These are phyloP conservation scores for Alethe castanea DNA, from an alignment of 2,113 vertebrate genomes.

Conservation along the genomic window DNA sequence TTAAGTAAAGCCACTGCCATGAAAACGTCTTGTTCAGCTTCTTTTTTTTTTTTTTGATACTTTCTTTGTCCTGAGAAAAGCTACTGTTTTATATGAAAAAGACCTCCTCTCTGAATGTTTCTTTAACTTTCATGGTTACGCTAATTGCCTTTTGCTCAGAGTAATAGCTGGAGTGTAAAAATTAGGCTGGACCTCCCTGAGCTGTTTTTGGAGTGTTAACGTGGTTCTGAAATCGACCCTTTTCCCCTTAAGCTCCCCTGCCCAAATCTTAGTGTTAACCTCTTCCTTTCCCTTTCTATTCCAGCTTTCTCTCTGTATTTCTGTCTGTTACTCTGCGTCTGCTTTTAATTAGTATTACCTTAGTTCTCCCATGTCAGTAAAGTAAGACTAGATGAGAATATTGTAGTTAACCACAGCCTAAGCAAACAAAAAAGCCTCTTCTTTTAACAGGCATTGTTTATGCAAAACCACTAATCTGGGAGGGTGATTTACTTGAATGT, in stretches of 20 bases:
- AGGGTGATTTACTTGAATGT: neutral
- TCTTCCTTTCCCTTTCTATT: neutral
- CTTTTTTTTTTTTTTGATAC: neutral
- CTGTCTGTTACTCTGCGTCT: neutral
- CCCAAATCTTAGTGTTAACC: neutral
- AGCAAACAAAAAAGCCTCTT: neutral
- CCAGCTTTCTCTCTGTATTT: neutral
- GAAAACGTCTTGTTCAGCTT: neutral
- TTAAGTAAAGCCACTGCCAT: neutral
- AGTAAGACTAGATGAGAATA: neutral
- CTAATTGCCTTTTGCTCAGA: neutral
- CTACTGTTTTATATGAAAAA: neutral
- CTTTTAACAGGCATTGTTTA: neutral
- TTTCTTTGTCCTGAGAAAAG: neutral
- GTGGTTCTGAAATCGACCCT: neutral
- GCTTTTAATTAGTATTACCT: neutral
- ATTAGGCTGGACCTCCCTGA: neutral
- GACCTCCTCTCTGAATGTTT: neutral
- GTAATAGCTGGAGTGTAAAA: neutral
- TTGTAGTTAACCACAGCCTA: neutral
- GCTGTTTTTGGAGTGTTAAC: neutral
- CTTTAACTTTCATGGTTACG: neutral
- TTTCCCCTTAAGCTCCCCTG: neutral
- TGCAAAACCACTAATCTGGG: neutral
- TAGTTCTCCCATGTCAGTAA: neutral